Conservation (phyloP, 2,888 invertebrate species). For the Andrena dorsata region DNA sequence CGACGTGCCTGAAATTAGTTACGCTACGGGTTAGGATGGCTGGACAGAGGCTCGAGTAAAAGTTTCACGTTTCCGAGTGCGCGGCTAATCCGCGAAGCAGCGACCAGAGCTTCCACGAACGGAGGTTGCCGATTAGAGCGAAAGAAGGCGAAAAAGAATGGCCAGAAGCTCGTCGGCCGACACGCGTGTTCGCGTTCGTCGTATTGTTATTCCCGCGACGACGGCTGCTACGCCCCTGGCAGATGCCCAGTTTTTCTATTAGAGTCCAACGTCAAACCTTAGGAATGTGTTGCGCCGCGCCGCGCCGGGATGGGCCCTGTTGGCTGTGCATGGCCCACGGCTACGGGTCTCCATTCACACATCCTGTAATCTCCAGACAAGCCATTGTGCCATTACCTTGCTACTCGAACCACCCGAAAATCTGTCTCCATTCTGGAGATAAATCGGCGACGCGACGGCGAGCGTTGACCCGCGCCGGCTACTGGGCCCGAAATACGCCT, state of each 20-base stretch:
- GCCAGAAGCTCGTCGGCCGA: constrained; percentile 27
- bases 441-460: constrained; percentile 14
- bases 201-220: constrained; percentile 61
- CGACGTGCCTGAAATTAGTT: background rate
- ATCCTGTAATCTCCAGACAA: constrained; percentile 35
- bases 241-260: constrained; percentile 71
- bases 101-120: constrained; percentile 8
- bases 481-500: constrained; percentile 27
- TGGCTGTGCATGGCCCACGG: constrained; percentile 27
- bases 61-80: background rate
- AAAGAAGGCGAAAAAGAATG: constrained; percentile 23
- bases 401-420: constrained; percentile 27
- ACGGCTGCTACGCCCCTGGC: constrained; percentile 62
- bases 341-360: constrained; percentile 52
- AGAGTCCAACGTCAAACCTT: constrained; percentile 63
- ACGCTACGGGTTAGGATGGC: background rate
- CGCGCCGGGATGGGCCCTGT: constrained; percentile 25
- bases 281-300: constrained; percentile 57
- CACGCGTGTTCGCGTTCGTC: constrained; percentile 27
- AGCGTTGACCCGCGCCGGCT: constrained; percentile 41
- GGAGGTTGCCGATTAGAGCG: constrained; percentile 22
- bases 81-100: background rate
- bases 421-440: constrained; percentile 16
- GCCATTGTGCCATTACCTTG: constrained; percentile 26
- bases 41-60: background rate